Base-by-base conservation (phyloP, 2,888 invertebrate genomes). In the Oegoconia quadripuncta region DNA sequence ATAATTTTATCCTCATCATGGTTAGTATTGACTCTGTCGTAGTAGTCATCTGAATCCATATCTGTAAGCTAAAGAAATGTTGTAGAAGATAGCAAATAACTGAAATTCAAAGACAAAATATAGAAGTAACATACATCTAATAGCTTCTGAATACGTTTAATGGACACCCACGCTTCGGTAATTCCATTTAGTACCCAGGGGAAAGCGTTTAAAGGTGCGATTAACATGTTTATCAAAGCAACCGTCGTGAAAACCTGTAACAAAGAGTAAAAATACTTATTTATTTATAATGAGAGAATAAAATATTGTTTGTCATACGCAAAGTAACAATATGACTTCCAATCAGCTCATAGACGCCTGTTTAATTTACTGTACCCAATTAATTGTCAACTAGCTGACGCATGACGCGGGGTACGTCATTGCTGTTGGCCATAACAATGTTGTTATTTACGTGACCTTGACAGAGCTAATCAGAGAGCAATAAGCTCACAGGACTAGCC, bases 151-250 rank as follows among this genome's bases (percentile, higher is more conserved):
- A 98, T 93, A 50, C 98, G 90, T 70, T 94, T 94, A 4, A 97
- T 76, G 0, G 98, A 98, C 0, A 99, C 96, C 95, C 96, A 97
- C 0, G 98, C 96, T 79, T 99, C 98, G 28, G 97, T 93, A 2
- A 99, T 83, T 0, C 98, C 99, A 76, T 98, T 99, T 13, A 99
- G 82, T 2, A 99, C 98, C 98, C 99, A 99, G 0, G 99, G 99
- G 75, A 99, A 97, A 0, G 98, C 96, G 81, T 99, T 99, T 41
- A 99, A 76, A 0, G 99, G 99, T 36, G 93, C 91, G 55, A 99
- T 98, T 42, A 99, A 87, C 95, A 99, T 98, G 70, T 98, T 97
- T 43, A 99, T 91, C 37, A 99, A 86, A 0, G 99, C 97, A 51
- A 99, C 92, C 49, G 95, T 95, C 0, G 99, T 98, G 64, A 99